Evolutionary conservation across 2,113 vertebrate species (phyloP).

Genomic region (Rattus norvegicus): GRCr8 NC_086028.1:20542001-20542500

Average conservation of each 20-base stretch:
- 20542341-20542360: not conserved
- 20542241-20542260: not conserved
- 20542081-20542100: no score
- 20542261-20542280: not conserved
- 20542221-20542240: not conserved
- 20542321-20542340: not conserved
- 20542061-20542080: not conserved
- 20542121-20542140: not conserved
- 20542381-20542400: not conserved
- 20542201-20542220: no score
- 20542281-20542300: not conserved
- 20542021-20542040: not conserved
- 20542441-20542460: not conserved
- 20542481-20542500: accelerated
- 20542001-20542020: not conserved
- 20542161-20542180: not conserved
- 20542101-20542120: not conserved
- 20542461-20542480: not conserved
- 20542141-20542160: not conserved
- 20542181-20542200: not conserved
- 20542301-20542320: not conserved
- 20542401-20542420: not conserved
- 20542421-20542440: not conserved
- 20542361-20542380: not conserved
- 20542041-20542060: not conserved